A percentile compares a stretch with the other conserved stretches of the same genome.
Conservation (phyloP, 1,140 invertebrate species). For the Megathymus violae region DNA sequence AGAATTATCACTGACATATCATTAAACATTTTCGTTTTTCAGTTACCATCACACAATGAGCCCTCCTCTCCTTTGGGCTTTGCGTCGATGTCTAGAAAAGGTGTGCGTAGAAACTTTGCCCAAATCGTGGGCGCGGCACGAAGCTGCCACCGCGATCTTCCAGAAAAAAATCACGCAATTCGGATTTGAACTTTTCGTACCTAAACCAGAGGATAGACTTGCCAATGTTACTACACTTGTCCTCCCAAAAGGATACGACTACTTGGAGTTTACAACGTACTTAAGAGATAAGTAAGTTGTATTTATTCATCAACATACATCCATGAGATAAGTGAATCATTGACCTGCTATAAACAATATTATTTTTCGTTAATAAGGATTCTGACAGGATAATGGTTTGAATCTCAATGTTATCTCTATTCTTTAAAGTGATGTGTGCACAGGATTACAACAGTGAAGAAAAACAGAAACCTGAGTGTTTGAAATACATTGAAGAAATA, state of each 20-base stretch:
- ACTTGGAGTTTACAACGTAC: constrained; percentile 86
- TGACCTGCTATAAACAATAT: too few species aligned
- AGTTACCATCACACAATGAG: constrained; percentile 94
- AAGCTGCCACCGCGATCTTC: constrained; percentile 86
- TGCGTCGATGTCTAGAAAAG: constrained; percentile 90
- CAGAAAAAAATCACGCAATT: constrained; percentile 86
- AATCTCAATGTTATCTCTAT: too few species aligned
- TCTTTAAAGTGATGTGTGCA: too few species aligned
- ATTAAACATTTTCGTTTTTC: too few species aligned
- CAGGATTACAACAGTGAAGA: too few species aligned
- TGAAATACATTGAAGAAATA: too few species aligned
- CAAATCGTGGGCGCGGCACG: constrained; percentile 88
- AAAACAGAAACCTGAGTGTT: too few species aligned
- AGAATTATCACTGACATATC: constrained; percentile 22
- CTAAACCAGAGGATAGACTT: constrained; percentile 87
- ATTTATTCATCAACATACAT: too few species aligned
- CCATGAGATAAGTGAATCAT: too few species aligned
- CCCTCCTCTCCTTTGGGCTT: constrained; percentile 89
- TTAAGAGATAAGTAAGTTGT: constrained; percentile 89
- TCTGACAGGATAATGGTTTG: too few species aligned
- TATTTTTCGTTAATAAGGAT: too few species aligned
- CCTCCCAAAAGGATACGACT: constrained; percentile 89
- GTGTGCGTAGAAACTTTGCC: constrained; percentile 90
- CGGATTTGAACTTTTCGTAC: constrained; percentile 85
- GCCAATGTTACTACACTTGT: constrained; percentile 90